Evolutionary conservation across 2,113 vertebrate species (phyloP).

Genomic region (Phaethornis superciliosus): DNA sequence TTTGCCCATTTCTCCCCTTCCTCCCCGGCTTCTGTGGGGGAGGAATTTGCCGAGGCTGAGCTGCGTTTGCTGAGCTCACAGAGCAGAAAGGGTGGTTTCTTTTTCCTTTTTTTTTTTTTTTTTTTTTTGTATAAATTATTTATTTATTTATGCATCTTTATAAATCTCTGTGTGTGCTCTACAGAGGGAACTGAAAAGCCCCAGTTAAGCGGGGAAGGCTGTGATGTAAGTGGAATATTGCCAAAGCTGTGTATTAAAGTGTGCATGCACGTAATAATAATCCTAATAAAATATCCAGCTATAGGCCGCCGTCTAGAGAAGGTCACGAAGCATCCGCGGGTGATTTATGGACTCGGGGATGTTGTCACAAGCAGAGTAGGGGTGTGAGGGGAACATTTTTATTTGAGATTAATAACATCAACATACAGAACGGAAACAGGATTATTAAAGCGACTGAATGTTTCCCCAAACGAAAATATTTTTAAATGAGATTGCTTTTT

Average conservation of each 20-base stretch:
- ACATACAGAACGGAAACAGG: conserved; percentile 61
- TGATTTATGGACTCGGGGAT: conserved; percentile 85
- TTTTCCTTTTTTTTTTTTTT: no score
- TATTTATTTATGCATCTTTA: accelerated
- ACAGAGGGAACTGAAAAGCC: neutral
- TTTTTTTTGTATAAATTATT: no score
- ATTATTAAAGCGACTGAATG: conserved; percentile 59
- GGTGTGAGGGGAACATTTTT: conserved; percentile 78
- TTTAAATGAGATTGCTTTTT: conserved; percentile 55
- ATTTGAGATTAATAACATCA: conserved; percentile 83
- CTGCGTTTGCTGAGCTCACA: neutral
- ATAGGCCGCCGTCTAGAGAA: conserved; percentile 66
- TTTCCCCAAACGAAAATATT: conserved; percentile 72
- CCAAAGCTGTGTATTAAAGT: conserved; percentile 26
- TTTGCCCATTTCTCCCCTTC: neutral
- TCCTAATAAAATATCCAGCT: conserved; percentile 60
- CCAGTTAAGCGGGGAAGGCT: neutral
- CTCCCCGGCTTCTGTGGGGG: neutral
- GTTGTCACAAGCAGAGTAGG: conserved; percentile 76
- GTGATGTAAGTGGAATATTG: neutral
- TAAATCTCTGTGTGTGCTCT: neutral
- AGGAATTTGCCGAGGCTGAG: neutral
- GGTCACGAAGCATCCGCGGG: conserved; percentile 75
- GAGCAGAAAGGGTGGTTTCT: neutral
- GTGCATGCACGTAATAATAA: conserved; percentile 76